Percentiles rank a stretch among this genome's conserved stretches.
These are phyloP conservation scores for Drosophila robusta DNA, from an alignment of 2,888 invertebrate genomes.

Conservation along the genomic window DNA sequence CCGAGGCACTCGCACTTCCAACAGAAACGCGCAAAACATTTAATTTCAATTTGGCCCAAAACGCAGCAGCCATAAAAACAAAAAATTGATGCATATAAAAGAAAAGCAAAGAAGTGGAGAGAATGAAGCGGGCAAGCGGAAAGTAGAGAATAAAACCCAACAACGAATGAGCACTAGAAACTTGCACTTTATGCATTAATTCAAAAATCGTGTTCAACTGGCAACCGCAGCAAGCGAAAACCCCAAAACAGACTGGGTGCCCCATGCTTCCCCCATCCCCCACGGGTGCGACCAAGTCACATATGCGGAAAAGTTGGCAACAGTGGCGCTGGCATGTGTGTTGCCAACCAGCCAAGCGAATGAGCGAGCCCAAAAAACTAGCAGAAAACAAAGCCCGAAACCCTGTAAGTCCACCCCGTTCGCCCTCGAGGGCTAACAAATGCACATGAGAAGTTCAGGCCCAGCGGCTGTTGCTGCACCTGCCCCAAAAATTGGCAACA, in stretches of 20 bases:
- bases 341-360: conserved; percentile 45
- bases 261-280: neutral
- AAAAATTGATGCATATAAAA: conserved; percentile 12
- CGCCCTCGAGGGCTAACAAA: conserved; percentile 7
- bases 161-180: conserved; percentile 23
- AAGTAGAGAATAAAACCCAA: conserved; percentile 12
- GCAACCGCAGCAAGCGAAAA: conserved; percentile 47
- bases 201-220: conserved; percentile 66
- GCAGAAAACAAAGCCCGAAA: conserved; percentile 14
- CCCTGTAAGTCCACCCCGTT: neutral
- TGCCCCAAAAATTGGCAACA: conserved; percentile 7
- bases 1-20: neutral
- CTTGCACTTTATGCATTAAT: conserved; percentile 72
- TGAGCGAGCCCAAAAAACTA: conserved; percentile 17
- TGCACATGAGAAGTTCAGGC: conserved; percentile 18
- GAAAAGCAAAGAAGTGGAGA: conserved; percentile 6
- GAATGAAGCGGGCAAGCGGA: conserved; percentile 1
- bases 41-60: conserved; percentile 64
- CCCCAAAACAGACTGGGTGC: neutral
- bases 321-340: conserved; percentile 36
- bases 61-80: conserved; percentile 44
- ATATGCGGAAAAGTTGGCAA: conserved; percentile 41
- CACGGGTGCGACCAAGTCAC: neutral
- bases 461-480: conserved; percentile 37
- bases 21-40: conserved; percentile 49